Base-by-base conservation (phyloP, 2,797 vertebrate species). In the Danio tinwini region DNA sequence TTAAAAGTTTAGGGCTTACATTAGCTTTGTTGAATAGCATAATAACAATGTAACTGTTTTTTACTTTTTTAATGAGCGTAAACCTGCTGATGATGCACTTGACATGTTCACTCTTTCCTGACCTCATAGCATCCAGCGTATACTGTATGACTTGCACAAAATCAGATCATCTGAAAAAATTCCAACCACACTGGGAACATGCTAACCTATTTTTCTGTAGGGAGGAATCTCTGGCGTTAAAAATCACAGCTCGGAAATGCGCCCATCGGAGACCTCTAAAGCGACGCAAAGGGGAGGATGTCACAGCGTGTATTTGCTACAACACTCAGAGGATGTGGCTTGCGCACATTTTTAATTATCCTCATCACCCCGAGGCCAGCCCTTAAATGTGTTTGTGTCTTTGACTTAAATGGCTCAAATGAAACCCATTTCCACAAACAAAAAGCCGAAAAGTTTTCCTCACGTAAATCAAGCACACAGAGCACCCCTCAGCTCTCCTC, bases 381-480 rank as follows among this genome's bases (percentile, higher is more conserved):
- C 73, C 84, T 83, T 61, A 81, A 83, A 83, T 82, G 37, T 86
- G 74, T 83, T 84, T 77, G 72, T 55, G 62, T 78, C 68, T 68
- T 86, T 72, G 65, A 40, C 68, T 82, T 63, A 68, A 73, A 76
- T 59, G 47, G 64, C 72, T 55, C 74, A 86, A 76, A 71, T 74
- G 75, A 82, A 78, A 70, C 56, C 64, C 10, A 58, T 75, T 75
- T 82, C 63, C 76, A 50, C 78, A 79, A 79, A 79, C 53, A 68
- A 81, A 80, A 82, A 81, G 80, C 83, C 70, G 17, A 53, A 47
- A 61, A 78, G 80, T 84, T 83, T 85, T 85, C 80, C 84, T 85
- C 65, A 62, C 74, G 82, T 84, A 85, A 88, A 83, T 84, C 82
- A 87, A 80, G 75, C 85, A 78, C 81, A 68, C 72, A 65, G 61